Evolutionary conservation across 2,797 vertebrate genomes (phyloP), one percentile per base, ranked within the genome.

Genomic region (Gymnodraco acuticeps): DNA sequence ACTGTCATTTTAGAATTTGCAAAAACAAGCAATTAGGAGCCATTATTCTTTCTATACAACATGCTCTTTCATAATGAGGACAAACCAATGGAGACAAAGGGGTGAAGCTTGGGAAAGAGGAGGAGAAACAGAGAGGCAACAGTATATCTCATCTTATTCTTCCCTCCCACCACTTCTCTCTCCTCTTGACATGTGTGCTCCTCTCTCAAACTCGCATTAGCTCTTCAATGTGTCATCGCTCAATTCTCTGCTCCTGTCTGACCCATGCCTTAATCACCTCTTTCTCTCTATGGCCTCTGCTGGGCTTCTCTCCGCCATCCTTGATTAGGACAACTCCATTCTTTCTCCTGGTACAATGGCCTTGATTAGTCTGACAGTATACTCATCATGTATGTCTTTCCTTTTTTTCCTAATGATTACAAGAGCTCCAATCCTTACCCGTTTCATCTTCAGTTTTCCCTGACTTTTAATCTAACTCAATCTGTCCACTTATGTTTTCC

Each of bases 1-100:
- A 54, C 60, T 16, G 64, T 85, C 63, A 64, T 63, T 75, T 68
- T 41, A 43, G 17, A 60, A 50, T 64, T 62, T 47, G 17, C 43
- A 62, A 64, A 68, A 74, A 73, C 48, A 77, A 73, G 79, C 74
- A 82, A 86, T 89, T 85, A 86, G 65, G 64, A 83, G 62, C 75
- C 77, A 87, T 85, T 85, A 83, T 75, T 75, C 69, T 65, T 83
- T 81, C 69, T 79, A 78, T 50, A 45, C 55, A 66, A 72, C 17
- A 4, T 53, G 70, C 20, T 79, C 56, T 69, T 78, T 80, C 17
- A 56, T 83, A 83, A 85, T 77, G 72, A 87, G 63, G 53, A 85
- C 70, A 70, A 81, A 70, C 3, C 65, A 81, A 59, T 60, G 73
- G 78, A 80, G 73, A 82, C 10, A 19, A 45, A n/a, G 60, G 13